phyloP scores from a whole-genome alignment of 2,797 vertebrate species.

The Naso thynnoides region DNA sequence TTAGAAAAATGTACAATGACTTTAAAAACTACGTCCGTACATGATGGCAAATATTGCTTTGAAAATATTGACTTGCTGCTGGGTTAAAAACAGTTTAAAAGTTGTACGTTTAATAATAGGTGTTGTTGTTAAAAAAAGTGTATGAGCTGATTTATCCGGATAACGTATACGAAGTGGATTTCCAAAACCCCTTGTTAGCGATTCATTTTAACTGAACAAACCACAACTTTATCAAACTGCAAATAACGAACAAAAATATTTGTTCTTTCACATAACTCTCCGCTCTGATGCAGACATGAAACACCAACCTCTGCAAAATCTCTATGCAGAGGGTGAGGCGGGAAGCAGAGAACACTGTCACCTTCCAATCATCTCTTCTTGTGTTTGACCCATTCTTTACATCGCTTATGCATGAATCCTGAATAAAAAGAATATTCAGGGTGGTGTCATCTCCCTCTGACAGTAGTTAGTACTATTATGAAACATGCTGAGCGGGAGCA shows the following conservation, averaged over 20 bases:
- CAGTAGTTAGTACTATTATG: slow-evolving; percentile 68
- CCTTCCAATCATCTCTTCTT: slow-evolving; percentile 38
- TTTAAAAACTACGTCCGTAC: too few species aligned
- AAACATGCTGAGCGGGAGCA: slow-evolving; percentile 71
- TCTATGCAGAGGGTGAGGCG: slow-evolving; percentile 29
- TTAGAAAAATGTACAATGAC: too few species aligned
- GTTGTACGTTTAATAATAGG: too few species aligned
- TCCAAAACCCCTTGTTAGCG: too few species aligned
- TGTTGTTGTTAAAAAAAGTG: too few species aligned
- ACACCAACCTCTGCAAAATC: not conserved
- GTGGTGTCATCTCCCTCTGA: slow-evolving; percentile 71
- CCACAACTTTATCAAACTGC: too few species aligned
- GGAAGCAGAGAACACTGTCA: slow-evolving; percentile 34
- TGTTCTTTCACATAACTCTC: not conserved
- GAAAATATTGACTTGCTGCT: too few species aligned
- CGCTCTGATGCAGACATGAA: not conserved
- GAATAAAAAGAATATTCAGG: slow-evolving; percentile 58
- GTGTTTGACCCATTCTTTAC: slow-evolving; percentile 40
- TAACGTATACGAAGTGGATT: too few species aligned
- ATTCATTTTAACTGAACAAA: too few species aligned
- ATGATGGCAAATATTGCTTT: too few species aligned
- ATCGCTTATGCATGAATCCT: slow-evolving; percentile 68
- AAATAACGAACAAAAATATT: not conserved
- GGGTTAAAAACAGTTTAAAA: too few species aligned
- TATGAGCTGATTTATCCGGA: too few species aligned